Evolutionary conservation across 2,888 invertebrate genomes (phyloP).

Genomic region (Tricholauxania praeusta): DNA sequence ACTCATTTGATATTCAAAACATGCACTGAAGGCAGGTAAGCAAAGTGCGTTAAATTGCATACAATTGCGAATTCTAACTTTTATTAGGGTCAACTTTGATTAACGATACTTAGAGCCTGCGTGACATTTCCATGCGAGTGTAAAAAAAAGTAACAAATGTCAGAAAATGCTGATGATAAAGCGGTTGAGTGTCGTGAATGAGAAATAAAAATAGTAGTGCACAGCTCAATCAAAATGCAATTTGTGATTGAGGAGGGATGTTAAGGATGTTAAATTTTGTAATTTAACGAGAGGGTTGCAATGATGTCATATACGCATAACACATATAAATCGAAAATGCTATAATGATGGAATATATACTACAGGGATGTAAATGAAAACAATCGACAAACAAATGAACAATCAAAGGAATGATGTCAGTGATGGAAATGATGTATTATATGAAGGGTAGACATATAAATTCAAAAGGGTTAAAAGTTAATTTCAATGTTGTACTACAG

Average conservation of each 20-base stretch:
- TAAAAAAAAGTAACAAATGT: conserved; percentile 13
- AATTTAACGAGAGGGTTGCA: conserved; percentile 21
- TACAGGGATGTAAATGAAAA: not conserved
- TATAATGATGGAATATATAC: not conserved
- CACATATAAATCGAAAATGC: not conserved
- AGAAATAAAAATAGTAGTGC: not conserved
- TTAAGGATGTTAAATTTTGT: not conserved
- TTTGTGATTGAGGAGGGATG: conserved; percentile 12
- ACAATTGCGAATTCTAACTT: conserved; percentile 14
- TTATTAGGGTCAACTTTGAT: not conserved
- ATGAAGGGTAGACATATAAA: too few species aligned
- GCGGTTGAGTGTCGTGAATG: conserved; percentile 13
- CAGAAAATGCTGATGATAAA: conserved; percentile 10
- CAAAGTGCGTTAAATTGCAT: conserved; percentile 12
- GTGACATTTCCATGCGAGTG: not conserved
- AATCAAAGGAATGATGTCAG: not conserved
- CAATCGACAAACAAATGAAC: not conserved
- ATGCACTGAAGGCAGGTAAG: not conserved
- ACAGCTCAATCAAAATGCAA: conserved; percentile 36
- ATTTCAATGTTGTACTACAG: too few species aligned
- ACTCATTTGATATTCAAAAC: conserved; percentile 3
- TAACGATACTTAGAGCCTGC: not conserved
- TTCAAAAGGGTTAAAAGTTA: too few species aligned
- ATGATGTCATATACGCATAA: not conserved
- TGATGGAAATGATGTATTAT: not conserved